Base-by-base conservation (phyloP, 2,888 invertebrate species). In the Lypha dubia region DNA sequence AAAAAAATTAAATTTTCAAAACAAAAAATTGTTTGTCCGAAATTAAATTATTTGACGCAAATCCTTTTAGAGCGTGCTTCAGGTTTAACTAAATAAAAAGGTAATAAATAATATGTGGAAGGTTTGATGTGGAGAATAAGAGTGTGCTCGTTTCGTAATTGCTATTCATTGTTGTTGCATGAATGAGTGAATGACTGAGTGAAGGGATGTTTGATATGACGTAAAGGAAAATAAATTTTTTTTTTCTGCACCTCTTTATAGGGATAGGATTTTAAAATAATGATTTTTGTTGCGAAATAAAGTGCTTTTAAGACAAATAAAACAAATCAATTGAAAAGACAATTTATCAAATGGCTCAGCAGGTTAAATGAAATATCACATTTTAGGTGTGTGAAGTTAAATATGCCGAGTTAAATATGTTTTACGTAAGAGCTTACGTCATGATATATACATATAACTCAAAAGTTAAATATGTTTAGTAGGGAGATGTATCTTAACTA, bases 1-100 rank as follows among this genome's bases (percentile, higher is more conserved):
- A 15, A 5, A 41, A 44, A 41, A 74, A 62, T 41, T 60, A 13
- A 38, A 63, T 28, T 51, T 2, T 7, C 44, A 65, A 53, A 6
- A 35, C 35, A 35, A 46, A 22, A 58, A 65, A 20, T 58, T 49
- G 38, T 49, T 53, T 71, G 53, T 49, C 51, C 32, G 51, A 58
- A 67, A 67, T 80, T 60, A 51, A 73, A 51, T 65, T 28, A 58
- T 73, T 51, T 60, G 65, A 73, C 67, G 73, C 13, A 73, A 79
- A 79, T 65, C 63, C 46, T 46, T 63, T 32, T 46, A 56, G 28
- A 56, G 46, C 63, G 44, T 56, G 44, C 63, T 63, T 35, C 24
- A 71, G 53, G 35, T 56, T 41, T 46, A 71, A 56, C 62, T 46
- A 53, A 46, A 13, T 51, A 24, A 13, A 15, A 13, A 15, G 22